Conservation (phyloP, 2,797 vertebrate genomes). For the Carduelis carduelis region DNA sequence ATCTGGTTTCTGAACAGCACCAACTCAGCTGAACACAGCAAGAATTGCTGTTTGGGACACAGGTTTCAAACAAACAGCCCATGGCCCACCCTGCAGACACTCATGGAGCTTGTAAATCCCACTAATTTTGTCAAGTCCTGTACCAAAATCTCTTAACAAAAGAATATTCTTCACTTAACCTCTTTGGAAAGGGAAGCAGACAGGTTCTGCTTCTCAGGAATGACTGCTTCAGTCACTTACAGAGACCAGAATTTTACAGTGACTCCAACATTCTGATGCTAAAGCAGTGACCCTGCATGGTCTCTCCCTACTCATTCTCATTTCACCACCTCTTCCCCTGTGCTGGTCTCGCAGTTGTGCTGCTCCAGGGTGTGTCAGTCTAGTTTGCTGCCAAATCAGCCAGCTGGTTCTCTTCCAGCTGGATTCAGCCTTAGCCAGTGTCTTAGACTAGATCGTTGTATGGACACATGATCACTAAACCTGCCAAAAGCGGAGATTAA, state of each 20-base stretch:
- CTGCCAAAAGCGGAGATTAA: slow-evolving; percentile 6
- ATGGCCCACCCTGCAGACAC: rapidly evolving
- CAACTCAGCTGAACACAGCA: background rate
- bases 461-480: background rate
- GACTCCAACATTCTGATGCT: background rate
- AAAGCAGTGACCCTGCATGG: background rate
- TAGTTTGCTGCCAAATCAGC: background rate
- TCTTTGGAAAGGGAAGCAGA: background rate
- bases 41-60: background rate
- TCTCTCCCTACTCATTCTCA: background rate
- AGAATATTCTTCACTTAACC: background rate
- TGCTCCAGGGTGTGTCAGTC: background rate
- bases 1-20: background rate
- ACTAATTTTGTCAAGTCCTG: background rate
- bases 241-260: background rate
- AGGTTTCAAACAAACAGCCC: background rate
- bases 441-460: background rate
- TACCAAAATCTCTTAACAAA: background rate
- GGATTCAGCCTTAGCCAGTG: background rate
- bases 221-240: background rate
- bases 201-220: background rate
- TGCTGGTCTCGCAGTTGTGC: background rate
- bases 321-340: background rate
- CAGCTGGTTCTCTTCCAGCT: slow-evolving; percentile 16
- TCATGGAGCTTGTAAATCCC: background rate